Percentiles rank a stretch among this genome's conserved stretches.
These are phyloP conservation scores for Beris chalybata DNA, from an alignment of 2,888 invertebrate genomes.

Conservation along the genomic window DNA sequence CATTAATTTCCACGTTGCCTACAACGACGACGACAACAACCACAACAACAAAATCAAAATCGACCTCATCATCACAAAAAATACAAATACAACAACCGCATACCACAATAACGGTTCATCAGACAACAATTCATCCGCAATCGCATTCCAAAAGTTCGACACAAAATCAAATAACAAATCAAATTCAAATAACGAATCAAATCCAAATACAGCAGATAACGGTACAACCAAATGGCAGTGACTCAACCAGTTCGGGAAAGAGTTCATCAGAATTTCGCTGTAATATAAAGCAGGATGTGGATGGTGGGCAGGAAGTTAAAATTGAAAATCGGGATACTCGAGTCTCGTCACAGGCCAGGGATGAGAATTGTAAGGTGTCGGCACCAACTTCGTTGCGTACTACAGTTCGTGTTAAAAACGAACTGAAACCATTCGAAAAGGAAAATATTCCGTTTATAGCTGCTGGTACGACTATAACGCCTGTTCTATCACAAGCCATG, in stretches of 20 bases:
- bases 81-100: slow-evolving; percentile 42
- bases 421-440: slow-evolving; percentile 37
- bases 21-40: background rate
- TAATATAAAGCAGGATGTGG: slow-evolving; percentile 39
- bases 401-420: slow-evolving; percentile 37
- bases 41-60: slow-evolving; percentile 4
- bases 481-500: slow-evolving; percentile 30
- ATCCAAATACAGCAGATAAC: slow-evolving; percentile 43
- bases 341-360: slow-evolving; percentile 1
- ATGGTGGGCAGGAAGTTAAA: slow-evolving; percentile 38
- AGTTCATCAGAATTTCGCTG: slow-evolving; percentile 31
- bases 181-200: slow-evolving; percentile 42
- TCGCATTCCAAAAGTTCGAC: slow-evolving; percentile 33
- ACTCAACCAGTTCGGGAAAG: slow-evolving; percentile 3
- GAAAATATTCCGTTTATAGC: slow-evolving; percentile 42
- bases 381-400: slow-evolving; percentile 11
- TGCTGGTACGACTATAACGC: slow-evolving; percentile 40
- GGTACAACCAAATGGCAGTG: slow-evolving; percentile 33
- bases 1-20: slow-evolving; percentile 20
- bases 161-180: slow-evolving; percentile 36
- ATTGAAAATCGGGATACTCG: slow-evolving; percentile 36
- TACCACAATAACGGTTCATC: slow-evolving; percentile 42
- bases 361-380: slow-evolving; percentile 9
- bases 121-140: slow-evolving; percentile 42
- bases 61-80: slow-evolving; percentile 36